A percentile compares a stretch with the other conserved stretches of the same genome.
Conservation (phyloP, 2,888 invertebrate species). For the Catocala sponsa region DNA sequence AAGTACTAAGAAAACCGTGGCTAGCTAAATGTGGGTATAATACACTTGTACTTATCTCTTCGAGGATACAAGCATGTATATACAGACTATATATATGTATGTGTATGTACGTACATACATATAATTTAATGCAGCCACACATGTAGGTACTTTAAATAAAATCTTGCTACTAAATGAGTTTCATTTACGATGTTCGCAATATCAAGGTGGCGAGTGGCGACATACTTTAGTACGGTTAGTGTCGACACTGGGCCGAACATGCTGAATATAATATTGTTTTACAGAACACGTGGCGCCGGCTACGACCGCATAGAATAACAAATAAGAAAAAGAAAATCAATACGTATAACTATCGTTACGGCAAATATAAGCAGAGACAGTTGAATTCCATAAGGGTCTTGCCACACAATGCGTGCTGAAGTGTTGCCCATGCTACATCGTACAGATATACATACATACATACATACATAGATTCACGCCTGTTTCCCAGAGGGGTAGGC, state of each 20-base stretch:
- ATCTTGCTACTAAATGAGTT: constrained; percentile 24
- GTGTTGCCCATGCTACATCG: too few relatives aligned
- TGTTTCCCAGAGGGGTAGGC: too few relatives aligned
- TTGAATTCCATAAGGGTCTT: constrained; percentile 28
- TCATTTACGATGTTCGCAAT: constrained; percentile 33
- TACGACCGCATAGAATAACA: constrained; percentile 60
- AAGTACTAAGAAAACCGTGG: too few relatives aligned
- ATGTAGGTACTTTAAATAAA: constrained; percentile 36
- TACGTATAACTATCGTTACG: constrained; percentile 48
- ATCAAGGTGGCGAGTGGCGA: constrained; percentile 49
- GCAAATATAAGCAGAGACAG: constrained; percentile 32
- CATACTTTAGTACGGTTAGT: constrained; percentile 46
- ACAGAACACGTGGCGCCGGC: constrained; percentile 58
- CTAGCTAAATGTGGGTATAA: too few relatives aligned
- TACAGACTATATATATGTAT: too few relatives aligned
- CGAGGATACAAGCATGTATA: too few relatives aligned
- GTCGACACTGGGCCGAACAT: constrained; percentile 37
- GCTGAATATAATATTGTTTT: constrained; percentile 55
- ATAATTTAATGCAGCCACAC: constrained; percentile 30
- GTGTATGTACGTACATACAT: too few relatives aligned
- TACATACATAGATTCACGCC: too few relatives aligned
- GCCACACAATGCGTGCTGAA: background rate
- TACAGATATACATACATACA: too few relatives aligned
- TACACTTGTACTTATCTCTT: too few relatives aligned
- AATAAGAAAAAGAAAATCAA: constrained; percentile 60